Evolutionary conservation across 1,140 invertebrate genomes (phyloP).

Genomic region (Vanessa atalanta): DNA sequence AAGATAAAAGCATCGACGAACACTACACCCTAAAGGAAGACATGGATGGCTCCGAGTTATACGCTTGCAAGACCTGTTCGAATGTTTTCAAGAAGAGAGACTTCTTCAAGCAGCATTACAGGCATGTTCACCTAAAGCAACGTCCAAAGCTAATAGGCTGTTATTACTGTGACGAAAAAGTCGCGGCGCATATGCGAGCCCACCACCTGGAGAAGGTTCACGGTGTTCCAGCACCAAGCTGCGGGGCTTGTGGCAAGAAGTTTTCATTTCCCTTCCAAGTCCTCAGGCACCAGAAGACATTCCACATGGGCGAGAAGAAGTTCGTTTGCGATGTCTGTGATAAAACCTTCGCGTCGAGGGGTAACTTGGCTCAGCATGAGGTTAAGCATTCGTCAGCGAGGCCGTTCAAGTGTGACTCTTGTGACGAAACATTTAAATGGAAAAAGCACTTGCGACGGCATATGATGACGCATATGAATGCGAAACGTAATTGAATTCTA

Average conservation of each 20-base stretch:
- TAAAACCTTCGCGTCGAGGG: conserved; percentile 59
- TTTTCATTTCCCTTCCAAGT: conserved; percentile 47
- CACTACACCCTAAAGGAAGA: conserved; percentile 38
- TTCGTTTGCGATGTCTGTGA: conserved; percentile 64
- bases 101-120: conserved; percentile 41
- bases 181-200: conserved; percentile 38
- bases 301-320: conserved; percentile 59
- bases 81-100: conserved; percentile 36
- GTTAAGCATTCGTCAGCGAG: conserved; percentile 78
- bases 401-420: conserved; percentile 72
- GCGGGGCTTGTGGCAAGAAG: conserved; percentile 52
- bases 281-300: conserved; percentile 47
- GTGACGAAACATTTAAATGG: conserved; percentile 43
- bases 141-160: conserved; percentile 37
- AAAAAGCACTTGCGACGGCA: conserved; percentile 42
- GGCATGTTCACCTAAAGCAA: conserved; percentile 42
- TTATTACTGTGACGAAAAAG: conserved; percentile 42
- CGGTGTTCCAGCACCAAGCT: conserved; percentile 46
- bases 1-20: conserved; percentile 82
- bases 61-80: conserved; percentile 37
- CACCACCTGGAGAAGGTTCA: conserved; percentile 50
- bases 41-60: conserved; percentile 13
- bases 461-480: conserved; percentile 28
- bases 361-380: conserved; percentile 70
- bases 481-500: conserved; percentile 7